Evolutionary conservation across 2,888 invertebrate genomes (phyloP), one percentile per base, ranked within the genome.

Genomic region (Drosophila demipolita): DNA sequence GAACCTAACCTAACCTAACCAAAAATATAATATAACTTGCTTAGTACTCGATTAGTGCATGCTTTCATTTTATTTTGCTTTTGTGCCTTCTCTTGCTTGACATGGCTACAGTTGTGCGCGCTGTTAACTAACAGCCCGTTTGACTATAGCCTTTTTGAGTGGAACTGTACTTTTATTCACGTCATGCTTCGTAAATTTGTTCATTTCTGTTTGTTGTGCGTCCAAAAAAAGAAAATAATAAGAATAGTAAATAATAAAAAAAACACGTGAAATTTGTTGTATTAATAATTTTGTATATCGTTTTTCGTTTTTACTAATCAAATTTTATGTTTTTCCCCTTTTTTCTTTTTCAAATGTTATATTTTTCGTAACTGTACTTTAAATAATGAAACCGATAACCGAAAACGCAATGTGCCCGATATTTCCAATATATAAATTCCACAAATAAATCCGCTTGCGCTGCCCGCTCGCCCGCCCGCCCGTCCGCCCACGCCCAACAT

Each of bases 351-450:
- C 61, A 75, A 76, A 74, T 78, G 63, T 64, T 66, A 69, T 76
- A 73, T 69, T 69, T 66, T 60, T 42, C 42, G n/a, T 57, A 45
- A 57, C 40, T 45, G 36, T 63, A 49, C 58, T 57, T 66, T 69
- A 45, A 52, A 66, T 29, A 74, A 50, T 66, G 95, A 95, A 95
- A 93, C 95, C 95, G 93, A 95, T 40, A 69, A 23, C 52, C 74
- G 65, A 72, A 65, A 57, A 96, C 66, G 65, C 73, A 62, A 72
- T 64, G 48, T 75, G 72, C 75, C 64, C 78, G 64, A 73, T 59
- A 75, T 55, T 50, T 59, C 42, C 59, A 55, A 55, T 55, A 63
- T 40, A 62, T 66, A 70, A 49, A 64, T 55, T 52, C 35, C 55
- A 70, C 53, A 70, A 70, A 60, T 32, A 57, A 57, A 74, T 73